Evolutionary conservation across 2,888 invertebrate genomes (phyloP).

Genomic region (Pollenia amentaria): DNA sequence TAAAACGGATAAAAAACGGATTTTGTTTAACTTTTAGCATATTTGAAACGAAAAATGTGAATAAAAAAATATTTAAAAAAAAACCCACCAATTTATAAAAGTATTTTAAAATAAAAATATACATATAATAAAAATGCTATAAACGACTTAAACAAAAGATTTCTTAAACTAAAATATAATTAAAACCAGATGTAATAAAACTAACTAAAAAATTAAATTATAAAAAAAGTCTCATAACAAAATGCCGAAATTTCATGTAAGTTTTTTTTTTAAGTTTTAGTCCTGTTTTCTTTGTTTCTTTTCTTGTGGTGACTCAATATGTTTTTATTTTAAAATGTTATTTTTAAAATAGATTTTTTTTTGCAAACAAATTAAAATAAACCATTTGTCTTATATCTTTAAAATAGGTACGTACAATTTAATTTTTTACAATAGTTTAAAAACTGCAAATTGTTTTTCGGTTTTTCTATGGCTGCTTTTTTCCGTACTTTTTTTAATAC

Average conservation of each 20-base stretch:
- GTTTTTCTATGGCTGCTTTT: slow-evolving; percentile 16
- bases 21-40: too few relatives aligned
- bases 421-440: slow-evolving; percentile 2
- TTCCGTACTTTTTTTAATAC: neutral
- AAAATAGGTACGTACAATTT: neutral
- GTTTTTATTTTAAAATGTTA: slow-evolving; percentile 58
- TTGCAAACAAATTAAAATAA: slow-evolving; percentile 50
- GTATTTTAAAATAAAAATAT: neutral
- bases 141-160: slow-evolving; percentile 22
- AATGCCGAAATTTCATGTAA: slow-evolving; percentile 81
- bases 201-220: neutral
- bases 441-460: slow-evolving; percentile 35
- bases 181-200: slow-evolving; percentile 9
- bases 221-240: slow-evolving; percentile 39
- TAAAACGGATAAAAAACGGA: too few relatives aligned
- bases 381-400: slow-evolving; percentile 45
- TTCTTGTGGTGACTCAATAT: slow-evolving; percentile 65
- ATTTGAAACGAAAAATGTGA: too few relatives aligned
- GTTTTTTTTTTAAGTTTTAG: slow-evolving; percentile 66
- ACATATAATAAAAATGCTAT: slow-evolving; percentile 9
- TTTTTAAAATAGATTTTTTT: slow-evolving; percentile 49
- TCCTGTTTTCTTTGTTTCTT: slow-evolving; percentile 36
- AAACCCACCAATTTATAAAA: neutral
- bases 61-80: neutral
- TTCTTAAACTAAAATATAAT: neutral